Evolutionary conservation across 2,888 invertebrate species (phyloP), one percentile per base, ranked within the genome.

Genomic region (Cosmia pyralina): DNA sequence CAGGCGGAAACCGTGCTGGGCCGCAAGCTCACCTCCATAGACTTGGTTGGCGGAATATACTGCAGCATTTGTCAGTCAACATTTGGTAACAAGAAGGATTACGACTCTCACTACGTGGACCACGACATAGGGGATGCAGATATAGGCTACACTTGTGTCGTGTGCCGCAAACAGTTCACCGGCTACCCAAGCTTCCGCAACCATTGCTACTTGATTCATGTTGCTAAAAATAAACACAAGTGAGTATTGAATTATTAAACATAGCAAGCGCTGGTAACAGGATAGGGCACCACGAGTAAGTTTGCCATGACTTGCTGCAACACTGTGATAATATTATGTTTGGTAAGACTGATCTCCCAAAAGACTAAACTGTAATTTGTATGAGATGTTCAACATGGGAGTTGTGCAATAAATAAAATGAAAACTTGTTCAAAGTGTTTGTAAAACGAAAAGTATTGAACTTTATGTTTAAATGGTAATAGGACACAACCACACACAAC

Each of bases 101-200:
- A 95, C 88, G 97, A 97, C 79, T 91, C 87, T 59, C 97, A 97
- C 87, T 97, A 97, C 84, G 79, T 86, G n/a, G 89, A 92, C 74
- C 94, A 95, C 78, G 94, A 96, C 11, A 81, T 85, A 46, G 88
- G 87, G 38, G 85, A 75, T 13, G 81, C 86, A 22, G 90, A 90
- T 6, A 92, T 94, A 58, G 92, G 96, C 34, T 97, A 97, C 90
- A 97, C 97, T 11, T 97, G 97, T 88, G 96, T 97, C 11, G 94
- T 94, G 77, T 97, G 97, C 88, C 93, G 93, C 84, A 96, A 96
- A 84, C 95, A 96, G 77, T 94, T 96, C 77, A 91, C 93, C 52
- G 95, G 95, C 69, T 97, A 97, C 88, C 94, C 96, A 4, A 96
- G 96, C 72, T 97, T 97, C 91, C 93, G 97, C 70, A 96, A 96